Evolutionary conservation across 2,888 invertebrate genomes (phyloP), one percentile per base, ranked within the genome.

Genomic region (Calliphora vomitoria): DNA sequence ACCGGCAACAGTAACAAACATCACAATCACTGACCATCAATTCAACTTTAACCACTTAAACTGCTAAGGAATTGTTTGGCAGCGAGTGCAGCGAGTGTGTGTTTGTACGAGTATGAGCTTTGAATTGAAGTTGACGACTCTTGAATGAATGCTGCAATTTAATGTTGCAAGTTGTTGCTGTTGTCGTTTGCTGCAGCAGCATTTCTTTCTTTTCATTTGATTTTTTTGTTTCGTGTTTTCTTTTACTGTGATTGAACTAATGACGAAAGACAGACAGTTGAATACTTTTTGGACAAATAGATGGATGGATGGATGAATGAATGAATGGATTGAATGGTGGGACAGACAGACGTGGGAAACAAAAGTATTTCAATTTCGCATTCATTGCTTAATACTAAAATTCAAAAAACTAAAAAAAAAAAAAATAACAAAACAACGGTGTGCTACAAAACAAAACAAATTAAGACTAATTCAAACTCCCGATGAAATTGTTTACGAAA

Each of bases 341-440:
- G 85, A 88, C 85, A 81, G 76, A 88, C 86, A 88, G 92, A 92
- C 92, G 93, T 92, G 93, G 93, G 93, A 93, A 93, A 92, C 92
- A 92, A 93, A 92, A 91, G 91, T 92, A 92, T 92, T 92, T 93
- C 91, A 91, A 92, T 91, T 92, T 92, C 90, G 91, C 90, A 91
- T 90, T 91, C 90, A 84, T 84, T 79, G 60, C 78, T 78, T 75
- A 68, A 71, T 18, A 10, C 10, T 13, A 53, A 78, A 83, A 71
- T 55, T 18, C 41, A n/a, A n/a, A n/a, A n/a, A n/a, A 1, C 25
- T 3, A 82, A 82, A 71, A 69, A 58, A 81, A 64, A 83, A 68
- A 76, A 74, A 35, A 18, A n/a, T n/a, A n/a, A 84, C 31, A 35
- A 64, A 53, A 62, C 41, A 58, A 35, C 44, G 55, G 69, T 69